Conservation (phyloP, 2,113 vertebrate species). For the Dipodomys spectabilis region DNA sequence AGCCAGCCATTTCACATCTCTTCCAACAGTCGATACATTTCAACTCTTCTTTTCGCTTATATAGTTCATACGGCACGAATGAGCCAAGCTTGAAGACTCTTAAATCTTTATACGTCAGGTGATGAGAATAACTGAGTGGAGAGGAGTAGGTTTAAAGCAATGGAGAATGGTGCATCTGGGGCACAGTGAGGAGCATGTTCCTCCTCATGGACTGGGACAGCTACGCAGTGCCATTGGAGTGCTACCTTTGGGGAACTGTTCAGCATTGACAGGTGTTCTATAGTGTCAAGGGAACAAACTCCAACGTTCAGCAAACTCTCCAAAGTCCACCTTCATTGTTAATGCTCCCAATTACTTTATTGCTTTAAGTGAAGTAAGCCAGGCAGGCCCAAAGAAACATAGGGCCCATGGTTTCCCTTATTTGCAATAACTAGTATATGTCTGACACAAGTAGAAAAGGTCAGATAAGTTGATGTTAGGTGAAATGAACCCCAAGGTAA, state of each 20-base stretch:
- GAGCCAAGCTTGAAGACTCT: not conserved
- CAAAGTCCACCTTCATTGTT: not conserved
- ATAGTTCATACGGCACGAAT: no score
- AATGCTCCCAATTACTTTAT: not conserved
- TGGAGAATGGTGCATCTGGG: not conserved
- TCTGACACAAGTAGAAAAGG: no score
- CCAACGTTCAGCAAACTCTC: not conserved
- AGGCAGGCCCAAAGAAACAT: no score
- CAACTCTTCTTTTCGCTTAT: not conserved
- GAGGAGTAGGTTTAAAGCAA: not conserved
- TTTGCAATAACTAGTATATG: no score
- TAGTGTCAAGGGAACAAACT: not conserved
- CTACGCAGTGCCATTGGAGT: rapidly evolving
- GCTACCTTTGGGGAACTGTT: not conserved
- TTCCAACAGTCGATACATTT: not conserved
- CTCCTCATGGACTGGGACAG: not conserved
- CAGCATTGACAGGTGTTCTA: not conserved
- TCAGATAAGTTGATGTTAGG: no score
- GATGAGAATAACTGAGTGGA: not conserved
- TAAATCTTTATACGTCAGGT: not conserved
- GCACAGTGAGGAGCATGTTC: not conserved
- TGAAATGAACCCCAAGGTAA: no score
- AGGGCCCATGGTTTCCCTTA: no score
- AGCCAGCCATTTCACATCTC: not conserved
- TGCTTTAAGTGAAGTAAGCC: not conserved